Evolutionary conservation across 2,113 vertebrate species (phyloP).

Genomic region (Ondatra zibethicus): DNA sequence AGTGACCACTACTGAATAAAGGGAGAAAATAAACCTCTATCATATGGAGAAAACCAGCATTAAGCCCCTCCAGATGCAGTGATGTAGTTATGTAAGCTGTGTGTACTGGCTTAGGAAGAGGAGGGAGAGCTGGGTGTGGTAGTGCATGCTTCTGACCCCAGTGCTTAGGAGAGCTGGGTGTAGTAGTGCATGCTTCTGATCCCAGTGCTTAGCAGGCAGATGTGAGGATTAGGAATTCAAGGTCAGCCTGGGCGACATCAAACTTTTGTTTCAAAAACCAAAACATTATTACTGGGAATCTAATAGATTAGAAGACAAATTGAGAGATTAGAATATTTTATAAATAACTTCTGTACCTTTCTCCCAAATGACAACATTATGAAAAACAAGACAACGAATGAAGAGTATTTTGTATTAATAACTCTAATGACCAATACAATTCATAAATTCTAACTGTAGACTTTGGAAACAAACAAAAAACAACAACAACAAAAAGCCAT

Average conservation of each 20-base stretch:
- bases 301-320: constrained; percentile 1
- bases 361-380: not conserved
- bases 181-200: not conserved
- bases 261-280: not conserved
- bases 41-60: no score
- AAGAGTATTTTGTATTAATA: not conserved
- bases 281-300: not conserved
- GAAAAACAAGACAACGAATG: not conserved
- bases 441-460: not conserved
- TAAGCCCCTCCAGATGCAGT: no score
- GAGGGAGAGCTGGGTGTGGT: no score
- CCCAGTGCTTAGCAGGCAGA: not conserved
- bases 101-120: no score
- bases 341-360: not conserved
- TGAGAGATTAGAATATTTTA: constrained; percentile 21
- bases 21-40: no score
- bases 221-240: not conserved
- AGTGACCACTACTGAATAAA: no score
- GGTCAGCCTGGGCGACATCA: not conserved
- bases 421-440: not conserved
- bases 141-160: not conserved
- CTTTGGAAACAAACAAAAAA: not conserved
- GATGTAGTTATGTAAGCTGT: no score
- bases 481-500: not conserved
- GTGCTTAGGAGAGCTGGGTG: not conserved